phyloP scores from a whole-genome alignment of 1,140 invertebrate species.

The Acromyrmex echinatior region DNA sequence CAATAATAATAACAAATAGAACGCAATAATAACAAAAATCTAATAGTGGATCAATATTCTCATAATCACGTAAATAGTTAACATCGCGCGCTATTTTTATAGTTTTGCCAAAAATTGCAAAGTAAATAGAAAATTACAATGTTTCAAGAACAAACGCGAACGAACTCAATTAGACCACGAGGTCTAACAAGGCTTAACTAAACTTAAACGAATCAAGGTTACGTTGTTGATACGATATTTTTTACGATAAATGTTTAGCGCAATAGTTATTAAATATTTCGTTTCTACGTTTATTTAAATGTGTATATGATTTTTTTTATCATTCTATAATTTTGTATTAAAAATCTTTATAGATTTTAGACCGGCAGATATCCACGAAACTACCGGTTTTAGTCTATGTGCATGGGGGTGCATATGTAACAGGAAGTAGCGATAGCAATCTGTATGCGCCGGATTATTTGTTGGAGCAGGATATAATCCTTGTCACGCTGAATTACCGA shows the following conservation, averaged over 20 bases:
- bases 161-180: constrained; percentile 74
- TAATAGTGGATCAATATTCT: background rate
- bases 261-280: background rate
- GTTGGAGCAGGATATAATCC: constrained; percentile 87
- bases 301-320: background rate
- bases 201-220: constrained; percentile 71
- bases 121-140: background rate
- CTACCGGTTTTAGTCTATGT: constrained; percentile 87
- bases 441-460: constrained; percentile 84
- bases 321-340: background rate
- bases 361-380: background rate
- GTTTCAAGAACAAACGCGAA: constrained; percentile 63
- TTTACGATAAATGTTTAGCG: background rate
- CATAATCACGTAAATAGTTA: background rate
- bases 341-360: constrained; percentile 27
- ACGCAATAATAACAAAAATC: background rate
- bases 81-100: background rate
- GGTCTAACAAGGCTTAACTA: constrained; percentile 73
- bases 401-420: constrained; percentile 87
- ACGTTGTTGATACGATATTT: constrained; percentile 39
- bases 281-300: background rate
- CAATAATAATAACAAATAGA: background rate
- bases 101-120: background rate
- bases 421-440: constrained; percentile 84
- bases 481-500: constrained; percentile 90